Evolutionary conservation across 2,113 vertebrate species (phyloP).

Genomic region (Mormyrus lacerda): DNA sequence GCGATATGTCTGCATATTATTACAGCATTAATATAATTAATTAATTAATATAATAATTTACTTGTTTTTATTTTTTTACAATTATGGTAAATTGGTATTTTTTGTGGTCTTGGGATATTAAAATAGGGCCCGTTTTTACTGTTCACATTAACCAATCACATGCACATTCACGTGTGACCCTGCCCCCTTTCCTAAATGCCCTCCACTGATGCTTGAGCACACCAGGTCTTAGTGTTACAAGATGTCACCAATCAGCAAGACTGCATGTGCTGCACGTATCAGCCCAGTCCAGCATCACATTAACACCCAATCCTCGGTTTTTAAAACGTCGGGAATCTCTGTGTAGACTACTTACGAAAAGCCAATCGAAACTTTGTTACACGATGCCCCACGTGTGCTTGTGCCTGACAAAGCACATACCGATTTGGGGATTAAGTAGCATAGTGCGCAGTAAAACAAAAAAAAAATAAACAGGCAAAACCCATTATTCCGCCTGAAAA

Average conservation of each 20-base stretch:
- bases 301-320: background rate
- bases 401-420: background rate
- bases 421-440: background rate
- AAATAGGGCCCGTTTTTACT: background rate
- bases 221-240: background rate
- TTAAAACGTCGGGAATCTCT: background rate
- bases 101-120: background rate
- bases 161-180: background rate
- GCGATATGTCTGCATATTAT: background rate
- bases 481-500: constrained; percentile 7
- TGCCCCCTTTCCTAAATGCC: background rate
- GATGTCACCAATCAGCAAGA: background rate
- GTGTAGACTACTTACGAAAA: background rate
- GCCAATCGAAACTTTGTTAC: background rate
- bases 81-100: background rate
- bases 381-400: background rate
- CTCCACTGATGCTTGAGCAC: background rate
- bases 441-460: background rate
- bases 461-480: background rate
- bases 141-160: background rate
- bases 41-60: background rate
- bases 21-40: background rate
- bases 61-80: background rate
- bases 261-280: background rate
- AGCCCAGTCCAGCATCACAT: background rate